phyloP scores from a whole-genome alignment of 2,797 vertebrate species.

The Parotocinclus haroldoi region DNA sequence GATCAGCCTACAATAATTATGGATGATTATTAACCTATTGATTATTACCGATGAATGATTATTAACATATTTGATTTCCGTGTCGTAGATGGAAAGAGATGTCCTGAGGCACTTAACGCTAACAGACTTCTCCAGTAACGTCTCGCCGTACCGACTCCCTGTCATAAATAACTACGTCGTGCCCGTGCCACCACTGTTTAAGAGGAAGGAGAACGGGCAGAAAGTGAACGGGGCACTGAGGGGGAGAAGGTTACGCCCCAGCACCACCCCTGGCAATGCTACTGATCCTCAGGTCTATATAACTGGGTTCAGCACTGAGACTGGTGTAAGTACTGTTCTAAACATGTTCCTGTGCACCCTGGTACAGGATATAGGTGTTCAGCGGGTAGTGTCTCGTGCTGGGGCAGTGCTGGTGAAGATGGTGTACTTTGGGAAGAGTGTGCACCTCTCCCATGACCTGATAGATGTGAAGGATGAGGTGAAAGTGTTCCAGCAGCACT shows the following conservation, averaged over 20 bases:
- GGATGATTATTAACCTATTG: too few relatives aligned
- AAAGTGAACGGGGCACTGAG: conserved; percentile 59
- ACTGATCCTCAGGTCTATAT: conserved; percentile 65
- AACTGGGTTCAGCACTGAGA: neutral
- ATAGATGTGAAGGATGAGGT: conserved; percentile 80
- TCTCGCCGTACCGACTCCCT: conserved; percentile 77
- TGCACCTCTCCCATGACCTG: conserved; percentile 74
- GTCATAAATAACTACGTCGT: conserved; percentile 70
- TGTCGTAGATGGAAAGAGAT: conserved; percentile 64
- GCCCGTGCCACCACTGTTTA: conserved; percentile 75
- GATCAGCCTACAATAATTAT: too few relatives aligned
- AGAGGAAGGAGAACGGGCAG: conserved; percentile 58
- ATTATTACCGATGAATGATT: too few relatives aligned
- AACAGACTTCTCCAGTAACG: conserved; percentile 54
- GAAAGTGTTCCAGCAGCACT: conserved; percentile 91
- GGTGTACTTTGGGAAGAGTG: conserved; percentile 83
- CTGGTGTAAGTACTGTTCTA: too few relatives aligned
- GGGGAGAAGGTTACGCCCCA: conserved; percentile 70
- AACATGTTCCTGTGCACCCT: neutral
- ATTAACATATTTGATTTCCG: neutral
- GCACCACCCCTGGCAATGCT: conserved; percentile 65
- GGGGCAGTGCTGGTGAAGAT: conserved; percentile 80
- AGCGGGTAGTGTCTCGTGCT: conserved; percentile 67
- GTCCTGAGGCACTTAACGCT: conserved; percentile 54
- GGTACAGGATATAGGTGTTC: conserved; percentile 70